phyloP scores from a whole-genome alignment of 2,113 vertebrate genomes.

The Setophaga coronata region DNA sequence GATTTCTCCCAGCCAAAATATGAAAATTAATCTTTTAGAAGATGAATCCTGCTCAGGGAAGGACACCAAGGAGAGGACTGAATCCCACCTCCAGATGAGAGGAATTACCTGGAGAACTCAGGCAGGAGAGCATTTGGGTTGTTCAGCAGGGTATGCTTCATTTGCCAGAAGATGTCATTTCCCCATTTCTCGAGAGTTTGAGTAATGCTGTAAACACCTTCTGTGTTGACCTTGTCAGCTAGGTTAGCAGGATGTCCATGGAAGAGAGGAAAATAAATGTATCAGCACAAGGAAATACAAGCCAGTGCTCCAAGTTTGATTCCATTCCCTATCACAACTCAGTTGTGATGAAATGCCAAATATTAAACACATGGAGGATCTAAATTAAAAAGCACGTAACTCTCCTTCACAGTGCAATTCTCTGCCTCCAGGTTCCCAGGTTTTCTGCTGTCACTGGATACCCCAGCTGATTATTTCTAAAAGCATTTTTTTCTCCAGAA shows the following conservation, averaged over 20 bases:
- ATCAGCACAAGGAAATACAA: background rate
- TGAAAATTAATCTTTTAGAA: background rate
- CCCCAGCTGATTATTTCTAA: background rate
- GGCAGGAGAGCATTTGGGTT: slow-evolving; percentile 61
- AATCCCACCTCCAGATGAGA: background rate
- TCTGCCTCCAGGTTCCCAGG: background rate
- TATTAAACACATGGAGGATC: background rate
- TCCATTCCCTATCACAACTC: background rate
- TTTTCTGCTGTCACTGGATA: background rate
- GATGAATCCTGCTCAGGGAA: background rate
- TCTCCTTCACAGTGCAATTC: background rate
- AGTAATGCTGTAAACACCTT: slow-evolving; percentile 66
- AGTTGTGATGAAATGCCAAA: background rate
- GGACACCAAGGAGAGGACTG: background rate
- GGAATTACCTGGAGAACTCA: slow-evolving; percentile 70
- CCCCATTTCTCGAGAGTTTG: slow-evolving; percentile 73
- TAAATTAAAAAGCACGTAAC: background rate
- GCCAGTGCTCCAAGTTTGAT: background rate
- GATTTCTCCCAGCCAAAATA: background rate
- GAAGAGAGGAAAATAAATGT: background rate
- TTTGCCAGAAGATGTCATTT: slow-evolving; percentile 71
- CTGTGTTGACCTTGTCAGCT: slow-evolving; percentile 71
- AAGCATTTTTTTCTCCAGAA: background rate
- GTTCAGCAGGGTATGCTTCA: slow-evolving; percentile 66
- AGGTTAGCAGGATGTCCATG: background rate